These are phyloP conservation scores for Stichodactyla mertensii DNA, from an alignment of 64 coral and sea anemone species.

Conservation along the genomic window DNA sequence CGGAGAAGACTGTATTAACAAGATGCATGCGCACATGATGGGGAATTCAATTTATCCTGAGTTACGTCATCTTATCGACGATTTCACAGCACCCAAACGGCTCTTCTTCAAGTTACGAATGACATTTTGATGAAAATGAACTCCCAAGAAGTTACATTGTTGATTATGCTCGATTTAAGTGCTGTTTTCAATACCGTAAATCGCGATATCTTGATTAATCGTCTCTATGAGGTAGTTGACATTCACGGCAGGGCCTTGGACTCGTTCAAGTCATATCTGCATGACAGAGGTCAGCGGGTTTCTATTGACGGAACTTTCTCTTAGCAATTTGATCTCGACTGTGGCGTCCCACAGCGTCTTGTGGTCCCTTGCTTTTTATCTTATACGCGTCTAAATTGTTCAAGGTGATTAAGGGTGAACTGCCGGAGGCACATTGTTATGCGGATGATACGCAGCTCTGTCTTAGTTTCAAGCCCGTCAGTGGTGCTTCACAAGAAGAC, in stretches of 20 bases:
- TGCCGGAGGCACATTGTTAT: not conserved
- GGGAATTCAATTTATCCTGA: not conserved
- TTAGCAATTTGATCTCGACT: not conserved
- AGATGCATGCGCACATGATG: not conserved
- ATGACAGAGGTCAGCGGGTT: not conserved
- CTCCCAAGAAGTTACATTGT: not conserved
- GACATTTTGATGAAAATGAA: constrained; percentile 5
- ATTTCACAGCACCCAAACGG: not conserved
- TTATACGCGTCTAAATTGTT: not conserved
- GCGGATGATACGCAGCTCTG: not conserved
- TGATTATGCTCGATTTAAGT: not conserved
- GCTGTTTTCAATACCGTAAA: not conserved
- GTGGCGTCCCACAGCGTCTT: not conserved
- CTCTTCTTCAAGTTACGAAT: not conserved
- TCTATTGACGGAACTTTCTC: not conserved
- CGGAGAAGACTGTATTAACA: not conserved
- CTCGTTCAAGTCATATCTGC: not conserved
- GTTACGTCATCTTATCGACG: not conserved
- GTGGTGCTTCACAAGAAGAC: not conserved
- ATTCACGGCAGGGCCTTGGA: not conserved
- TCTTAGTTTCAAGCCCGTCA: not conserved
- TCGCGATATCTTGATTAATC: not conserved
- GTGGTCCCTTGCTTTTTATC: not conserved
- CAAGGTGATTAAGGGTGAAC: not conserved
- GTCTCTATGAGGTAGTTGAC: not conserved